phyloP scores from a whole-genome alignment of 2,797 vertebrate species.

The Pangasius sanitwongsei region DNA sequence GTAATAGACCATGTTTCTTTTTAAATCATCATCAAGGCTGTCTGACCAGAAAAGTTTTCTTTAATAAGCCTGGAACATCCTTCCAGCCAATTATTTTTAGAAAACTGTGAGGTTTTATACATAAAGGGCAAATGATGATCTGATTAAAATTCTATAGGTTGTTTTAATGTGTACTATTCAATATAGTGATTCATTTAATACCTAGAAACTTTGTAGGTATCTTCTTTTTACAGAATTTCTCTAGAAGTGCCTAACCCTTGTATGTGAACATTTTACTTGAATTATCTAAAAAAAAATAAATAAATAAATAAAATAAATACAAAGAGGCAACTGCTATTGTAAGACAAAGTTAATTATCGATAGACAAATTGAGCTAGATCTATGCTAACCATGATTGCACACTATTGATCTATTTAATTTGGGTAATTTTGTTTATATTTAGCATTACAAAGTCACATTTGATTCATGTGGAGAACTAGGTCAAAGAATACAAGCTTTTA shows the following conservation, averaged over 20 bases:
- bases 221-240: background rate
- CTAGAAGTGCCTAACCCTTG: background rate
- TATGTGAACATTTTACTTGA: background rate
- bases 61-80: background rate
- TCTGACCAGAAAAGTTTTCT: background rate
- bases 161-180: background rate
- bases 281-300: background rate
- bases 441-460: background rate
- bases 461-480: background rate
- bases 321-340: background rate
- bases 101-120: background rate
- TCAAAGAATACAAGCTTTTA: background rate
- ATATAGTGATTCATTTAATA: background rate
- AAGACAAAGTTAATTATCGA: background rate
- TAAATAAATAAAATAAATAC: background rate
- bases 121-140: background rate
- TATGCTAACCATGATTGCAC: background rate
- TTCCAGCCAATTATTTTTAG: background rate
- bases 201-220: background rate
- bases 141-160: background rate
- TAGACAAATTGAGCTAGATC: background rate
- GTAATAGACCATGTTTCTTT: background rate
- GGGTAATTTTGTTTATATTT: constrained; percentile 1
- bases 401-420: constrained; percentile 11
- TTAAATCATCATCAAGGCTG: background rate